Conservation (phyloP, 1,140 invertebrate genomes). For the Helicoverpa armigera region DNA sequence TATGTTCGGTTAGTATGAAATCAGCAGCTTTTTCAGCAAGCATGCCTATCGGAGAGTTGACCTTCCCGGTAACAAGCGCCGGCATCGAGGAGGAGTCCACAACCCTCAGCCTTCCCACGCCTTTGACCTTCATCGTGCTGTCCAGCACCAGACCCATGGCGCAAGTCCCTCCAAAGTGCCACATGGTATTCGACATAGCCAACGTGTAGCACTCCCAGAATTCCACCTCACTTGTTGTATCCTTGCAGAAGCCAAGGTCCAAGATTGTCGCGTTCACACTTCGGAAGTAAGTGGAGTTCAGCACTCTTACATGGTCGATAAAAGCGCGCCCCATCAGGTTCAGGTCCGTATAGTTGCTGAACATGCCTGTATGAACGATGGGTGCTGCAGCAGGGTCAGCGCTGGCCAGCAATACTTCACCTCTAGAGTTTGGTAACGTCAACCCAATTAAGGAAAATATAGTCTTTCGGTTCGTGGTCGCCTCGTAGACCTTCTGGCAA, state of each 20-base stretch:
- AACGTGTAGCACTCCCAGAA: neutral
- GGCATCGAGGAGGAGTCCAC: constrained; percentile 13
- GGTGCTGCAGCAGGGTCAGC: constrained; percentile 48
- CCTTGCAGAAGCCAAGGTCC: neutral
- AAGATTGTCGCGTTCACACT: neutral
- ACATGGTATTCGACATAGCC: neutral
- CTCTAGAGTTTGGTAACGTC: constrained; percentile 56
- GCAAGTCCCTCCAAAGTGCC: constrained; percentile 5
- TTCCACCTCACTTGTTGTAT: neutral
- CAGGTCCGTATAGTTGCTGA: constrained; percentile 46
- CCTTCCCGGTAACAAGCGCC: constrained; percentile 2
- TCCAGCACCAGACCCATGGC: neutral
- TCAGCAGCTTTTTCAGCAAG: constrained; percentile 39
- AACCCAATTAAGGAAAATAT: constrained; percentile 39
- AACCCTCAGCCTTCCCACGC: neutral
- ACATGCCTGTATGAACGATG: constrained; percentile 40
- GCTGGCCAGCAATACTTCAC: constrained; percentile 53
- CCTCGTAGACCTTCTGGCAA: constrained; percentile 49
- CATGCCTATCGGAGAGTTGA: neutral
- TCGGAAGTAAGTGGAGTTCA: neutral
- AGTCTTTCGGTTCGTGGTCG: constrained; percentile 37
- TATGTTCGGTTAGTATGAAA: constrained; percentile 29
- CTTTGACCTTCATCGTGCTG: neutral
- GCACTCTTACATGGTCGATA: constrained; percentile 27
- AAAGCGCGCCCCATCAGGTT: neutral